Percentiles rank a stretch among this genome's conserved stretches.
These are phyloP conservation scores for Chinchilla lanigera DNA, from an alignment of 2,113 vertebrate genomes.

Conservation along the genomic window DNA sequence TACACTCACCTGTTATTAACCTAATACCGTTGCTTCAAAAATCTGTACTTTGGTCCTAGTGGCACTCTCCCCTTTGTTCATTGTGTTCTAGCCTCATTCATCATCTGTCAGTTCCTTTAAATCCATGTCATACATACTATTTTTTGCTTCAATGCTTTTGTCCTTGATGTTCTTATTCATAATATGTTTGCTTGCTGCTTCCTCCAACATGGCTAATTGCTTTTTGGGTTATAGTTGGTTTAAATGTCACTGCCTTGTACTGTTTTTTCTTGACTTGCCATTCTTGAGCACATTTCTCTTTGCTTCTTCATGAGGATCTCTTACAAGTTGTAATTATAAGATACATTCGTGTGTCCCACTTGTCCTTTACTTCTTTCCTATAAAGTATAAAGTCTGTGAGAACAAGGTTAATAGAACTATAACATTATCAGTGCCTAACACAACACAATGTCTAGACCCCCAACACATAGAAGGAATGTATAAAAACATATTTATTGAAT, in stretches of 20 bases:
- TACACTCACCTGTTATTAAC: background rate
- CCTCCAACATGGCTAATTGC: background rate
- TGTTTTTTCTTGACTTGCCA: slow-evolving; percentile 32
- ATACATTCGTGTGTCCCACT: background rate
- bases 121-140: background rate
- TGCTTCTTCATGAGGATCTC: slow-evolving; percentile 14
- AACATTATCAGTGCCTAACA: slow-evolving; percentile 17
- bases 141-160: slow-evolving; percentile 49
- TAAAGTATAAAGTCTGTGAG: slow-evolving; percentile 21
- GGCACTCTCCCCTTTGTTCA: background rate
- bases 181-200: background rate
- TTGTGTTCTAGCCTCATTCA: background rate
- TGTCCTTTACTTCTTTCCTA: slow-evolving; percentile 21
- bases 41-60: background rate
- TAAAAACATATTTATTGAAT: slow-evolving; percentile 52
- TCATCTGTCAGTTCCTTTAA: background rate
- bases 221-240: background rate
- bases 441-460: background rate
- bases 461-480: background rate
- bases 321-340: slow-evolving; percentile 36
- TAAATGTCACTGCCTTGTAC: slow-evolving; percentile 32
- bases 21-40: slow-evolving; percentile 8
- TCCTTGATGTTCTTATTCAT: background rate
- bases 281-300: slow-evolving; percentile 47
- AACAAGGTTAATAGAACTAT: background rate